phyloP scores from a whole-genome alignment of 2,888 invertebrate species.

The Resseliella maxima region DNA sequence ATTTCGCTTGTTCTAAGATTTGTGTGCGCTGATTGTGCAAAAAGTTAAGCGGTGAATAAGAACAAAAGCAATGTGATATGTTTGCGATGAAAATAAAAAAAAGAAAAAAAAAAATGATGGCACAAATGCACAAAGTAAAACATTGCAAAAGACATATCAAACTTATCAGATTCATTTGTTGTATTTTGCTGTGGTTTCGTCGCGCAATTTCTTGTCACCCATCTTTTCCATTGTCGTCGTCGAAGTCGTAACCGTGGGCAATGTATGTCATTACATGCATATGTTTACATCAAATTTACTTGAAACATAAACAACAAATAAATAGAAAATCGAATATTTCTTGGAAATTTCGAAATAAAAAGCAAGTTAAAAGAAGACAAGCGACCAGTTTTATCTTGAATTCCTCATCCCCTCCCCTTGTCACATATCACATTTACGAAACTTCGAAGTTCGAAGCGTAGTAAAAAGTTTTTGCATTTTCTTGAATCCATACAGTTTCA shows the following conservation, averaged over 20 bases:
- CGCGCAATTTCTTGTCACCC: not conserved
- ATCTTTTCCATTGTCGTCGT: not conserved
- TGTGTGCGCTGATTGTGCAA: not conserved
- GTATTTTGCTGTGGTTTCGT: not conserved
- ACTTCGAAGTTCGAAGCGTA: not conserved
- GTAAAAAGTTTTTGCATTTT: not conserved
- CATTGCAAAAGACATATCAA: slow-evolving; percentile 4
- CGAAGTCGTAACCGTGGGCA: not conserved
- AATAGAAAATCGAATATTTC: slow-evolving; percentile 18
- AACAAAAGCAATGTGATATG: not conserved
- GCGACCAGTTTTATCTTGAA: slow-evolving; percentile 1
- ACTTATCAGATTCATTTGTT: slow-evolving; percentile 37
- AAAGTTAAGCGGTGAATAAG: not conserved
- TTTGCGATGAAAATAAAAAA: not conserved
- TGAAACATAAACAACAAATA: slow-evolving; percentile 23
- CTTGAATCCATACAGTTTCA: not conserved
- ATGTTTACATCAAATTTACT: not conserved
- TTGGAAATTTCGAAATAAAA: not conserved
- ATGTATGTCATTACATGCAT: slow-evolving; percentile 42
- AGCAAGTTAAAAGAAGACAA: not conserved
- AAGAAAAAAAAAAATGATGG: not conserved
- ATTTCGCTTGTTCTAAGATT: not conserved
- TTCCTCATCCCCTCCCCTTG: no score
- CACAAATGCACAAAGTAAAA: no score
- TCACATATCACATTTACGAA: slow-evolving; percentile 45